phyloP scores from a whole-genome alignment of 2,797 vertebrate genomes.

The Lemur catta region DNA sequence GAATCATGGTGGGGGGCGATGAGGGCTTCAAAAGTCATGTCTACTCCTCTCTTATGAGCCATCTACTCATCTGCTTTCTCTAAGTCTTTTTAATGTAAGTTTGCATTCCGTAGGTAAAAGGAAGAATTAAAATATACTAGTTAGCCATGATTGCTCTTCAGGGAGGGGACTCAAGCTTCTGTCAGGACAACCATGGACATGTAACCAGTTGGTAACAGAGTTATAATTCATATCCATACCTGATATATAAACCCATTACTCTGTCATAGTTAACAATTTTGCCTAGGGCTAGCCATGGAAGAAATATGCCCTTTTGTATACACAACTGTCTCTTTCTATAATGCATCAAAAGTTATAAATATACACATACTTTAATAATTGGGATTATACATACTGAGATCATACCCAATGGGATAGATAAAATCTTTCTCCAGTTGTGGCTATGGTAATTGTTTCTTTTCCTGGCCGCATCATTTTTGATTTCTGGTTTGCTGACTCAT shows the following conservation, averaged over 20 bases:
- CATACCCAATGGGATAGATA: constrained; percentile 39
- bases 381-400: constrained; percentile 39
- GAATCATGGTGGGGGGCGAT: not conserved
- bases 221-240: not conserved
- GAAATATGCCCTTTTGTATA: not conserved
- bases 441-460: constrained; percentile 52
- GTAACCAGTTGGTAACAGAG: not conserved
- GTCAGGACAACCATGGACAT: not conserved
- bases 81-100: not conserved
- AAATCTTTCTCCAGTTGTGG: constrained; percentile 49
- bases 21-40: not conserved
- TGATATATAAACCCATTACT: not conserved
- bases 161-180: not conserved
- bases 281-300: not conserved
- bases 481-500: constrained; percentile 66
- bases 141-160: not conserved
- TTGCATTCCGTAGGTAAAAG: not conserved
- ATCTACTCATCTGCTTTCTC: not conserved
- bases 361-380: not conserved
- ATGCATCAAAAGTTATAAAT: constrained; percentile 14
- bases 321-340: not conserved
- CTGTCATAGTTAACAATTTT: not conserved
- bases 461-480: constrained; percentile 44
- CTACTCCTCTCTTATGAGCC: not conserved
- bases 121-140: not conserved